A percentile compares a stretch with the other conserved stretches of the same genome.
Conservation (phyloP, 1,140 invertebrate genomes). For the Zaprionus nigranus region DNA sequence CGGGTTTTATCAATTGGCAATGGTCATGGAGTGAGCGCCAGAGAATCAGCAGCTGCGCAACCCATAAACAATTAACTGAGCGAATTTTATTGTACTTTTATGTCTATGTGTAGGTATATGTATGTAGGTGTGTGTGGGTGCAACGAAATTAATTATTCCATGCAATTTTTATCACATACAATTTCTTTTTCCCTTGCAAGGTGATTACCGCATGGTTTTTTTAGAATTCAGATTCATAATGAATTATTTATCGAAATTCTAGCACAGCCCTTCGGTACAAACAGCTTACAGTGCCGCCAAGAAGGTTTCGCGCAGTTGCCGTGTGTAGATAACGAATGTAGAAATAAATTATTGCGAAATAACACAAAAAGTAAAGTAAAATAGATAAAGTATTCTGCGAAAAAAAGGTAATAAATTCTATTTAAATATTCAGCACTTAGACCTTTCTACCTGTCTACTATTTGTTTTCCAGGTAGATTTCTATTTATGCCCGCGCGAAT, state of each 20-base stretch:
- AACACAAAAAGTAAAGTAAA: background rate
- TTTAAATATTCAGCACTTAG: background rate
- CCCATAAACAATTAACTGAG: constrained; percentile 28
- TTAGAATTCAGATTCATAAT: constrained; percentile 16
- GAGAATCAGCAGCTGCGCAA: constrained; percentile 15
- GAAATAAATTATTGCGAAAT: background rate
- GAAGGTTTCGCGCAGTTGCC: background rate
- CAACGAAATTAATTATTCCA: constrained; percentile 49
- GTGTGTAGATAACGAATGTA: background rate
- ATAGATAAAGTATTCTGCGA: background rate
- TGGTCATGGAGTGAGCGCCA: constrained; percentile 22
- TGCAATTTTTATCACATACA: constrained; percentile 4
- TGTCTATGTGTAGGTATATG: background rate
- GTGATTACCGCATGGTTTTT: constrained; percentile 32
- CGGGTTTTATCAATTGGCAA: constrained; percentile 43
- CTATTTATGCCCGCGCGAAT: background rate
- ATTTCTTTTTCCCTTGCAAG: constrained; percentile 30
- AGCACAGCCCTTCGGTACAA: constrained; percentile 31
- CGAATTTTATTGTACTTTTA: background rate
- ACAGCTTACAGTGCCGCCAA: constrained; percentile 15
- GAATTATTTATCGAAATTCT: constrained; percentile 35
- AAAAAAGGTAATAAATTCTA: background rate
- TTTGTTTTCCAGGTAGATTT: constrained; percentile 6
- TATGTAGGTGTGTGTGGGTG: constrained; percentile 20
- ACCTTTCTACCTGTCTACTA: constrained; percentile 10